Evolutionary conservation across 30 jellyfish, hydroid and myxozoan genomes (phyloP).

Genomic region (Turritopsis rubra): DNA sequence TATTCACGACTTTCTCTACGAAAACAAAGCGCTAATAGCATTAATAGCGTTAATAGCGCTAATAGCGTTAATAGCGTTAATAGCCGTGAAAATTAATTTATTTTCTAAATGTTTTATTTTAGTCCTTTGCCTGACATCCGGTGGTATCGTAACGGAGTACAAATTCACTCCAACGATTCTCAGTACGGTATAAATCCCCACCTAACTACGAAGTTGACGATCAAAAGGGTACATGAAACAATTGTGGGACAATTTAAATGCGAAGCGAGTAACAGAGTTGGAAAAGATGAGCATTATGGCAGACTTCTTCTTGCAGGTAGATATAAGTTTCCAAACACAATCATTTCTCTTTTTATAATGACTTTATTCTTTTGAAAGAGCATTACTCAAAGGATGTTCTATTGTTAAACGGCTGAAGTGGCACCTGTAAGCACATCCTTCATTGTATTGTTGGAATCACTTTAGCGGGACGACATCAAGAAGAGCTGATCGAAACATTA

Average conservation of each 20-base stretch:
- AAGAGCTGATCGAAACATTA: not conserved
- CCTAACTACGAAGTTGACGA: conserved; percentile 23
- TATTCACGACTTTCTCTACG: too few relatives aligned
- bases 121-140: conserved; percentile 23
- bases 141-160: conserved; percentile 32
- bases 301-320: conserved; percentile 16
- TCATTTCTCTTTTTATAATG: not conserved
- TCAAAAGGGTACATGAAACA: not conserved
- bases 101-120: not conserved
- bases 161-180: conserved; percentile 14
- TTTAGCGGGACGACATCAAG: not conserved
- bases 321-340: not conserved
- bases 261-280: conserved; percentile 17
- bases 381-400: not conserved
- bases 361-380: not conserved
- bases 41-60: not conserved
- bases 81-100: not conserved
- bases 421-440: too few relatives aligned
- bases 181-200: conserved; percentile 17
- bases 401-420: too few relatives aligned
- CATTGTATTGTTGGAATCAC: too few relatives aligned
- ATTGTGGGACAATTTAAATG: conserved; percentile 27
- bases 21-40: not conserved
- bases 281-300: conserved; percentile 13
- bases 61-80: not conserved